Conservation (phyloP, 2,113 vertebrate species). For the Chaenocephalus aceratus region DNA sequence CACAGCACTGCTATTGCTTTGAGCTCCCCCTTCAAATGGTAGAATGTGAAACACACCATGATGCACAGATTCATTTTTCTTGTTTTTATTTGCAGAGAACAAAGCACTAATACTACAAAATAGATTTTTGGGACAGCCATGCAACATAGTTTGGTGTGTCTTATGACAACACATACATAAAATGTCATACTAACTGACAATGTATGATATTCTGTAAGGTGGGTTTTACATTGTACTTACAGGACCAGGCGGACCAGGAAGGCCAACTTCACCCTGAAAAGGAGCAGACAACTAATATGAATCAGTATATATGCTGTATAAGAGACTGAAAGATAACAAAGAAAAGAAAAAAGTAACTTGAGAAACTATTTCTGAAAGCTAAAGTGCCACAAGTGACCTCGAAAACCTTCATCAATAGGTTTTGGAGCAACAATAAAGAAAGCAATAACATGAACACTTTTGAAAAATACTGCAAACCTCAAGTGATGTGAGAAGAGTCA, state of each 20-base stretch:
- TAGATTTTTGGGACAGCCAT: slow-evolving; percentile 5
- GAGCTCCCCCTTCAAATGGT: not conserved
- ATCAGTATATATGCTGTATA: not conserved
- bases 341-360: not conserved
- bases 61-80: not conserved
- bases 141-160: not conserved
- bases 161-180: not conserved
- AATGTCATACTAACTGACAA: not conserved
- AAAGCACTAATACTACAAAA: not conserved
- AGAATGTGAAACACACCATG: not conserved
- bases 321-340: slow-evolving; percentile 1
- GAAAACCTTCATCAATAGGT: slow-evolving; percentile 11
- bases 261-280: slow-evolving; percentile 85
- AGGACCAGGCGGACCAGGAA: slow-evolving; percentile 84
- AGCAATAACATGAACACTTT: slow-evolving; percentile 37
- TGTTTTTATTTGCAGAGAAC: not conserved
- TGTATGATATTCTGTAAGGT: slow-evolving; percentile 3
- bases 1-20: slow-evolving; percentile 10
- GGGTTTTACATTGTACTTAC: slow-evolving; percentile 77
- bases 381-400: slow-evolving; percentile 31
- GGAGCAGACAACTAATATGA: slow-evolving; percentile 31
- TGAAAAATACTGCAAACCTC: slow-evolving; percentile 35
- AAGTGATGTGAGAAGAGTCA: slow-evolving; percentile 24
- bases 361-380: slow-evolving; percentile 30
- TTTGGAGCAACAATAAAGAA: slow-evolving; percentile 33